phyloP scores from a whole-genome alignment of 1,140 invertebrate species.

The Galendromus occidentalis region DNA sequence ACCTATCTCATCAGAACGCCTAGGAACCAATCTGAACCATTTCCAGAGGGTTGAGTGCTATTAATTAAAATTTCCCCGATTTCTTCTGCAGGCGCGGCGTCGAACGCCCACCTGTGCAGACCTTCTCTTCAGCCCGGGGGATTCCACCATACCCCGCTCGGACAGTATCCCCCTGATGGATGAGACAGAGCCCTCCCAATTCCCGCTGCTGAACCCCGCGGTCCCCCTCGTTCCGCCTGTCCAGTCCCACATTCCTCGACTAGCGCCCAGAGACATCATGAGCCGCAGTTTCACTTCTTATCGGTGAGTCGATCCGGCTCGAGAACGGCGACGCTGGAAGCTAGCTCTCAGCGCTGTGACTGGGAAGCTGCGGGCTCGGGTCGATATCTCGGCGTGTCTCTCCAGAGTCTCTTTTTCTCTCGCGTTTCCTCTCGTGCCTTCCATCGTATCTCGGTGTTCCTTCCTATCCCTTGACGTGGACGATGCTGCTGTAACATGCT shows the following conservation, averaged over 20 bases:
- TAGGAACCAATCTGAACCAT: too few species aligned
- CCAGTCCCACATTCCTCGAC: not conserved
- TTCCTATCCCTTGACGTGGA: too few species aligned
- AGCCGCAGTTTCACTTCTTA: slow-evolving; percentile 2
- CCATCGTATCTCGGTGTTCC: not conserved
- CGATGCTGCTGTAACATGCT: too few species aligned
- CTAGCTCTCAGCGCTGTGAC: too few species aligned
- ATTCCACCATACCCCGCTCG: not conserved
- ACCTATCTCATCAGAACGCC: too few species aligned
- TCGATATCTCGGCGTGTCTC: too few species aligned
- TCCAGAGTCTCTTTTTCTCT: too few species aligned
- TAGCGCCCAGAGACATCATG: not conserved
- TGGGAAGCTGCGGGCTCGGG: too few species aligned
- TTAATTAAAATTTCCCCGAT: not conserved
- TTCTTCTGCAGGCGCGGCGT: slow-evolving; percentile 18
- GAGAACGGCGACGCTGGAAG: too few species aligned
- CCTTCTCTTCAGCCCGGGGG: not conserved
- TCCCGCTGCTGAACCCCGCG: not conserved
- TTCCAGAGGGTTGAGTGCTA: too few species aligned
- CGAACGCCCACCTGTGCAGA: slow-evolving; percentile 21
- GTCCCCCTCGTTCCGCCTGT: not conserved
- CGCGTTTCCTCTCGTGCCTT: not conserved
- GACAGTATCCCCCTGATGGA: slow-evolving; percentile 2
- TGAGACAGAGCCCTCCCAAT: not conserved
- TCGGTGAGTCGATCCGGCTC: too few species aligned